Evolutionary conservation across 2,888 invertebrate genomes (phyloP).

Genomic region (Conistra vaccinii): DNA sequence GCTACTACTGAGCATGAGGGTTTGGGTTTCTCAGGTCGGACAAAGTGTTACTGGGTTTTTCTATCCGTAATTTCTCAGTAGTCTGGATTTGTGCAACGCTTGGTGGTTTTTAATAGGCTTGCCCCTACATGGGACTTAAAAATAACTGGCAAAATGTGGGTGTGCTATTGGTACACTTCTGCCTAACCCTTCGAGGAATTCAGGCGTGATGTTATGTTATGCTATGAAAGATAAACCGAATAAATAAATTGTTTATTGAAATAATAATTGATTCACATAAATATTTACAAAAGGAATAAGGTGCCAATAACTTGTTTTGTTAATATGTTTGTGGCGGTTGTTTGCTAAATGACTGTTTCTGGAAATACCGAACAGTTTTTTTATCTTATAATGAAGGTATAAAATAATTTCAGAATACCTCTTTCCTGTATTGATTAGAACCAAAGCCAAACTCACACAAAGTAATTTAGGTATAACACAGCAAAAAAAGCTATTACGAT

Average conservation of each 20-base stretch:
- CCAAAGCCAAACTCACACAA: conserved; percentile 15
- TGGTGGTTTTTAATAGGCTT: background rate
- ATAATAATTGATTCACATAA: no score
- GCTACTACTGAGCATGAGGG: background rate
- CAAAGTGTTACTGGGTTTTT: background rate
- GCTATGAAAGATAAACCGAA: background rate
- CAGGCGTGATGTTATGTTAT: background rate
- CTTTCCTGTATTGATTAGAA: background rate
- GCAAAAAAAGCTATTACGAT: conserved; percentile 33
- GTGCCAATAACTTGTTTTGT: no score
- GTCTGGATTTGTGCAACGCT: background rate
- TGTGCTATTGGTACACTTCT: background rate
- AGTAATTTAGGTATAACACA: conserved; percentile 1
- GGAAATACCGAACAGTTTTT: background rate
- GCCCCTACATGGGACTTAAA: background rate
- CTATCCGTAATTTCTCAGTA: background rate
- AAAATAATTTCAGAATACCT: background rate
- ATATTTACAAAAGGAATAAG: no score
- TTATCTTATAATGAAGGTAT: background rate
- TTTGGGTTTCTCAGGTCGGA: background rate
- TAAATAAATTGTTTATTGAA: no score
- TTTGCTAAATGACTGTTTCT: background rate
- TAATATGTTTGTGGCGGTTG: background rate
- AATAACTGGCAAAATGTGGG: background rate
- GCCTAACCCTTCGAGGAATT: background rate